Conservation (phyloP, 2,797 vertebrate genomes). For the Pipistrellus pipistrellus region DNA sequence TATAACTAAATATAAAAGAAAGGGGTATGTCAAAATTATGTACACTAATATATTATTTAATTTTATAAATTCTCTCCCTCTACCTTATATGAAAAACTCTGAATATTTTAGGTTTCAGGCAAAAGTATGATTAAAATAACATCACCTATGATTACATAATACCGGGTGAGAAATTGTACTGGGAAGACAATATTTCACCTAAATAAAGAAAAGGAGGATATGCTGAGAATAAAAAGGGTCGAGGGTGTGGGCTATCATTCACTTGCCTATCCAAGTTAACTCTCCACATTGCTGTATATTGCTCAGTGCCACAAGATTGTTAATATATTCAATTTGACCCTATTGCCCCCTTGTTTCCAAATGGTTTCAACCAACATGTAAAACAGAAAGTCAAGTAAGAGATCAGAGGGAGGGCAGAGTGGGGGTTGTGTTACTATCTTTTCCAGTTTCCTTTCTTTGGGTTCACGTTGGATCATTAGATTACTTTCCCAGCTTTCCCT, state of each 20-base stretch:
- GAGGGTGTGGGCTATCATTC: background rate
- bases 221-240: background rate
- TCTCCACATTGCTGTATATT: background rate
- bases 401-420: background rate
- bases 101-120: background rate
- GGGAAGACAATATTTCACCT: background rate
- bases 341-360: background rate
- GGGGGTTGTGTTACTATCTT: background rate
- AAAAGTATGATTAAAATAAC: background rate
- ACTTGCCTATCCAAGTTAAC: background rate
- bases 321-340: background rate
- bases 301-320: background rate
- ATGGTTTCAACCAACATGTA: background rate
- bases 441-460: background rate
- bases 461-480: background rate
- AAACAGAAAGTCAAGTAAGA: background rate
- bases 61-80: background rate
- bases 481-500: background rate
- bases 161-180: background rate
- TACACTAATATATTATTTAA: background rate
- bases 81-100: background rate
- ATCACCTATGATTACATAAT: background rate
- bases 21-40: background rate
- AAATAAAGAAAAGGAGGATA: background rate
- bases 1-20: background rate